Percentiles rank a stretch among this genome's conserved stretches.
phyloP scores from a whole-genome alignment of 1,140 invertebrate genomes.

The Trichonephila clavipes region DNA sequence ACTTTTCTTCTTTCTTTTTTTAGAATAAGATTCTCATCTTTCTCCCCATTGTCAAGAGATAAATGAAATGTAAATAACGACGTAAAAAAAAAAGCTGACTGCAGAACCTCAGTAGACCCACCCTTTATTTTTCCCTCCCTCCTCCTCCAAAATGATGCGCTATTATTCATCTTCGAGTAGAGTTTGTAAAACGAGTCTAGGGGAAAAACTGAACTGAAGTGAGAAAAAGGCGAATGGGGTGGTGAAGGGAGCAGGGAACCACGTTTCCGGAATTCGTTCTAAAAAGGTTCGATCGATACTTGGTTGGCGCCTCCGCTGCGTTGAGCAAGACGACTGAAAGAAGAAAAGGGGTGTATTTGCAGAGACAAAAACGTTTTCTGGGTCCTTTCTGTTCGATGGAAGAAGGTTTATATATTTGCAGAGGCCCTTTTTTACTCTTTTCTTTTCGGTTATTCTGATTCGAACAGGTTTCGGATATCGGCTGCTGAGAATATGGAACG shows the following conservation, averaged over 20 bases:
- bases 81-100: neutral
- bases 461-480: neutral
- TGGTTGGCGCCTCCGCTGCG: constrained; percentile 48
- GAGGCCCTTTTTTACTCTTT: neutral
- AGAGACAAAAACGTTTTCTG: constrained; percentile 20
- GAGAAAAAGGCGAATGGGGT: neutral
- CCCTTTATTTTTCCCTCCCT: neutral
- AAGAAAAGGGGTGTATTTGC: constrained; percentile 31
- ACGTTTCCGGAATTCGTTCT: constrained; percentile 70
- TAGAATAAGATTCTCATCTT: neutral
- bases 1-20: neutral
- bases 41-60: neutral
- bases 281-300: constrained; percentile 63
- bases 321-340: constrained; percentile 43
- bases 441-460: neutral
- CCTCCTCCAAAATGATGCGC: neutral
- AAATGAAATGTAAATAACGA: constrained; percentile 35
- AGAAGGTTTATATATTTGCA: neutral
- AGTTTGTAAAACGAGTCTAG: constrained; percentile 26
- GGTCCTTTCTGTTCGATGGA: neutral
- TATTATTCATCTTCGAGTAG: constrained; percentile 49
- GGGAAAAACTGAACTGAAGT: neutral
- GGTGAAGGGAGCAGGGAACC: neutral
- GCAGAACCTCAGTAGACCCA: neutral
- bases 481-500: neutral